phyloP scores from a whole-genome alignment of 2,888 invertebrate species.

The Timandra comae region DNA sequence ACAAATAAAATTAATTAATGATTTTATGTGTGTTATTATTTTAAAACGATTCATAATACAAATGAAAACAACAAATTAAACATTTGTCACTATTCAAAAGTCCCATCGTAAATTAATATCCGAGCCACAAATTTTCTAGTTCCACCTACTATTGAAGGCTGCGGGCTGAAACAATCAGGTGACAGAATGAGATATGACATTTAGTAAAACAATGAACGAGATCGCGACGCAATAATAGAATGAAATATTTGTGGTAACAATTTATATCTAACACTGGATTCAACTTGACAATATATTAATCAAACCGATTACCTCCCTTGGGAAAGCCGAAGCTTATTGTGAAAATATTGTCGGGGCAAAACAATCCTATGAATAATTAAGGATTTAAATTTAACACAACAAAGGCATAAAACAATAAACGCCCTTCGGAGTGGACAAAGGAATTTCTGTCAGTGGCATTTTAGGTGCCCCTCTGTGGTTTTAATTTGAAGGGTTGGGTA shows the following conservation, averaged over 20 bases:
- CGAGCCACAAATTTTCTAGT: constrained; percentile 13
- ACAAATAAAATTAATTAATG: too few species aligned
- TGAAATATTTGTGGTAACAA: constrained; percentile 75
- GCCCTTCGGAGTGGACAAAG: constrained; percentile 70
- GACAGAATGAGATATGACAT: constrained; percentile 72
- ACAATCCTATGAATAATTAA: constrained; percentile 77
- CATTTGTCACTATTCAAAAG: too few species aligned
- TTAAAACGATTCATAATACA: too few species aligned
- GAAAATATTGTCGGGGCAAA: constrained; percentile 71
- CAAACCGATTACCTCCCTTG: constrained; percentile 74
- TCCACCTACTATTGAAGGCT: constrained; percentile 42
- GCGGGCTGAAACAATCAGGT: constrained; percentile 66
- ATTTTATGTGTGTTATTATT: too few species aligned
- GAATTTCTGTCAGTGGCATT: constrained; percentile 64
- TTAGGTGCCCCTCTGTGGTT: constrained; percentile 47
- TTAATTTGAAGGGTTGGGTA: constrained; percentile 47
- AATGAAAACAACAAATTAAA: too few species aligned
- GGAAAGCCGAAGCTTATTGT: constrained; percentile 66
- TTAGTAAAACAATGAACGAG: constrained; percentile 73
- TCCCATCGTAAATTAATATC: constrained; percentile 8
- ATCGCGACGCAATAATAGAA: constrained; percentile 65
- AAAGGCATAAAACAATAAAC: constrained; percentile 74
- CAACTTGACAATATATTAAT: constrained; percentile 78
- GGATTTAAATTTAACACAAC: constrained; percentile 75
- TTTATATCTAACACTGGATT: constrained; percentile 74